Conservation (phyloP, 2,113 vertebrate species). For the Rhodinocichla rosea region DNA sequence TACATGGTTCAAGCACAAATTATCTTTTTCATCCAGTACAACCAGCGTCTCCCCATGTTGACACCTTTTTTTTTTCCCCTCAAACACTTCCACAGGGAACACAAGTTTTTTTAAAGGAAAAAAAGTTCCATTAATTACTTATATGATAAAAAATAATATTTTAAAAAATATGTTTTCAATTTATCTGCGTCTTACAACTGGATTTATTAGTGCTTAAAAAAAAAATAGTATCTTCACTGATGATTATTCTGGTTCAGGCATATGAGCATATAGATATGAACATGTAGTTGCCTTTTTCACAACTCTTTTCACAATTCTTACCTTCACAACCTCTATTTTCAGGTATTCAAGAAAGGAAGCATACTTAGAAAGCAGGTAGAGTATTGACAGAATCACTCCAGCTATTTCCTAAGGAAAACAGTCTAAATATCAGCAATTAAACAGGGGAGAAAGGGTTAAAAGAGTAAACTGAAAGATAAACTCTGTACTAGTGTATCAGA, state of each 20-base stretch:
- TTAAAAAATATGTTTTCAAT: not conserved
- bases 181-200: not conserved
- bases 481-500: not conserved
- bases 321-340: not conserved
- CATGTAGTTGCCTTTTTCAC: not conserved
- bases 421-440: not conserved
- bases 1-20: not conserved
- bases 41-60: not conserved
- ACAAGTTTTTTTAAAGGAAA: not conserved
- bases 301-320: not conserved
- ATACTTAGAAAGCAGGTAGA: not conserved
- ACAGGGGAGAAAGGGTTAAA: accelerated
- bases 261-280: not conserved
- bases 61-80: not conserved
- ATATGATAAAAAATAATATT: not conserved
- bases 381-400: not conserved
- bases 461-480: not conserved
- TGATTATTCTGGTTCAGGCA: not conserved
- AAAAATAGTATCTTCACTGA: not conserved
- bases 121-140: not conserved
- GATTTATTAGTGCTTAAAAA: not conserved
- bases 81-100: not conserved
- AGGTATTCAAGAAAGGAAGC: not conserved
- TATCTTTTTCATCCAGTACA: not conserved
- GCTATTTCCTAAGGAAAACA: not conserved